Conservation (phyloP, 2,113 vertebrate genomes). For the Chloroceryle aenea region DNA sequence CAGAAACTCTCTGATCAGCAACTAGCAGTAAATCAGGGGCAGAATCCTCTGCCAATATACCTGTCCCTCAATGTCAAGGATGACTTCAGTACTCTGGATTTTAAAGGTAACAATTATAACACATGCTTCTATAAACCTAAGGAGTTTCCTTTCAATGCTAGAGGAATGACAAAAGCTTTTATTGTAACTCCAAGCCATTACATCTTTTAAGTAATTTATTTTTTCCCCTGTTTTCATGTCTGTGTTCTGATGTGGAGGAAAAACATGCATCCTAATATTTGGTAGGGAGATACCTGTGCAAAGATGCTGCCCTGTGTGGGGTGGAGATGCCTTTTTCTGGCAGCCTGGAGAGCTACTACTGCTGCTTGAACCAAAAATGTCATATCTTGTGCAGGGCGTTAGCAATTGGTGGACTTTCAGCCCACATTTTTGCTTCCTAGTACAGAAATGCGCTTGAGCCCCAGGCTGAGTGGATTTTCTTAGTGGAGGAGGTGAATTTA, state of each 20-base stretch:
- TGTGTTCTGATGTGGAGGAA: background rate
- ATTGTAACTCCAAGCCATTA: background rate
- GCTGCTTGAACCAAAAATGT: background rate
- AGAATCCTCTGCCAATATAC: slow-evolving; percentile 88
- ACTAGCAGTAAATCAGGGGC: slow-evolving; percentile 77
- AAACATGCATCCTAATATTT: background rate
- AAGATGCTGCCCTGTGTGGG: background rate
- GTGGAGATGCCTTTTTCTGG: background rate
- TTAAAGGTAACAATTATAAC: slow-evolving; percentile 64
- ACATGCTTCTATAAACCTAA: background rate
- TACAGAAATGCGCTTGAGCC: background rate
- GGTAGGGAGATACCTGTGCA: background rate
- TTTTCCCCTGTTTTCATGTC: background rate
- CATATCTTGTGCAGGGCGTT: background rate
- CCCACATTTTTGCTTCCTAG: background rate
- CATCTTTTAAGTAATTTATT: background rate
- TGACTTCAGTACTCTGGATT: slow-evolving; percentile 65
- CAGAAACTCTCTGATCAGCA: slow-evolving; percentile 83
- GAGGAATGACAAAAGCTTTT: background rate
- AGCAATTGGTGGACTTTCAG: background rate
- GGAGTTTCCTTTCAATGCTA: background rate
- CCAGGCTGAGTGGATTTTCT: background rate
- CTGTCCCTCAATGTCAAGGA: slow-evolving; percentile 84
- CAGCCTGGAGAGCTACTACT: background rate
- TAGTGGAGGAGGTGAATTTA: background rate